phyloP scores from a whole-genome alignment of 2,113 vertebrate species.

The Clarias batrachus region DNA sequence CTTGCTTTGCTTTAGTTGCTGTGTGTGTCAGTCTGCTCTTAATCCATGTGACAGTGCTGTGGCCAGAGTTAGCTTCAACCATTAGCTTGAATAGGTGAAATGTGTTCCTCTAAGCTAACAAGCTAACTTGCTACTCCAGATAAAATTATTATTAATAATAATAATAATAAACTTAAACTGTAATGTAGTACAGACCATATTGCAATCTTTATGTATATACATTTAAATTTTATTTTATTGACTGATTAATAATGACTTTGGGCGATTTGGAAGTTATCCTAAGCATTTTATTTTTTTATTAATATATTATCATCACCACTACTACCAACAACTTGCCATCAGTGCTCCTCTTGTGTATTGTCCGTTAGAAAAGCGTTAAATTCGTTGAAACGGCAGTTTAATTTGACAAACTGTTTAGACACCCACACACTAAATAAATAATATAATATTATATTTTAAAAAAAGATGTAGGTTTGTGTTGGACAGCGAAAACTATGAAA shows the following conservation, averaged over 20 bases:
- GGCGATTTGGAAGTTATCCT: not conserved
- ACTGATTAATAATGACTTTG: not conserved
- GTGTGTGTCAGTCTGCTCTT: constrained; percentile 25
- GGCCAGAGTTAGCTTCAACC: constrained; percentile 48
- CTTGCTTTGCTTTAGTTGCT: constrained; percentile 21
- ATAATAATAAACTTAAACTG: not conserved
- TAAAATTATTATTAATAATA: not conserved
- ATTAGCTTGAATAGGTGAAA: constrained; percentile 51
- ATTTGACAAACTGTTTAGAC: not conserved
- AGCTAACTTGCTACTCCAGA: constrained; percentile 13
- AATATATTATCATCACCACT: not conserved
- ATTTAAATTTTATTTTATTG: not conserved
- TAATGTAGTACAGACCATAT: not conserved
- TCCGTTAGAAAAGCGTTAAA: not conserved
- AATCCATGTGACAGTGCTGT: constrained; percentile 51
- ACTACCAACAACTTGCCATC: not conserved
- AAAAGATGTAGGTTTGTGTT: not conserved
- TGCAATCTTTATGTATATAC: not conserved
- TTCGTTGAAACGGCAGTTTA: too few species aligned
- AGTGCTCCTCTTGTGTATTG: not conserved
- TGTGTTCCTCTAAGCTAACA: constrained; percentile 41
- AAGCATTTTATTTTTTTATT: not conserved
- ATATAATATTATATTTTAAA: not conserved
- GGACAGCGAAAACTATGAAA: not conserved
- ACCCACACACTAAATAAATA: not conserved